Base-by-base conservation (phyloP, 2,888 invertebrate genomes). In the Apamea epomidion region DNA sequence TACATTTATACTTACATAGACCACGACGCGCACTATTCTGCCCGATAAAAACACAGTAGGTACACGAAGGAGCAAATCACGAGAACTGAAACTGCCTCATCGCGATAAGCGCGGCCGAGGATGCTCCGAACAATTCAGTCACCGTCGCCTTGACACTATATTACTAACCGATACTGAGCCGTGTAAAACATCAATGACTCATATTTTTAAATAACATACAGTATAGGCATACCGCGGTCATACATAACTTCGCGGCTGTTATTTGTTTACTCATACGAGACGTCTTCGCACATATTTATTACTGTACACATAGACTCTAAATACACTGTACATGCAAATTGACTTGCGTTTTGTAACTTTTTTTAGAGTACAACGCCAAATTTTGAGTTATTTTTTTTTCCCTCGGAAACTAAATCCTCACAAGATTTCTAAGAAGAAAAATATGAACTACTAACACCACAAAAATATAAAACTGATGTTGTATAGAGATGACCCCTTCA, bases 81-180 rank as follows among this genome's bases (percentile, higher is more conserved):
- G 83, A 78, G 69, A 78, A 86, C 80, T 82, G 81, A 77, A 70
- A 64, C 68, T 75, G 72, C 70, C 71, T 79, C 86, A 87, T 84
- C 78, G 69, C 85, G 90, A 88, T 92, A 90, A 60, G 78, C 58
- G 58, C 29, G 21, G 37, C 29, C 51, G 78, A 86, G 81, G 88
- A 91, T 84, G 88, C 84, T 74, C 76, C 58, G 84, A n/a, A 81
- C 79, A 62, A 81, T 87, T 84, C 81, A 80, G 82, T 88, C 84
- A 77, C 89, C 90, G 91, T 92, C 86, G 91, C 95, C 95, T 95
- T 95, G 95, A 92, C 94, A 93, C 94, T 91, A 92, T 93, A 94
- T 93, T 92, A 93, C 90, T 89, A 92, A 90, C 92, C 91, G 91
- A 93, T 91, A 92, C 87, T 92, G 94, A 94, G 91, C 92, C 92